Conservation (phyloP, 1,140 invertebrate genomes). For the Augochlora pura region DNA sequence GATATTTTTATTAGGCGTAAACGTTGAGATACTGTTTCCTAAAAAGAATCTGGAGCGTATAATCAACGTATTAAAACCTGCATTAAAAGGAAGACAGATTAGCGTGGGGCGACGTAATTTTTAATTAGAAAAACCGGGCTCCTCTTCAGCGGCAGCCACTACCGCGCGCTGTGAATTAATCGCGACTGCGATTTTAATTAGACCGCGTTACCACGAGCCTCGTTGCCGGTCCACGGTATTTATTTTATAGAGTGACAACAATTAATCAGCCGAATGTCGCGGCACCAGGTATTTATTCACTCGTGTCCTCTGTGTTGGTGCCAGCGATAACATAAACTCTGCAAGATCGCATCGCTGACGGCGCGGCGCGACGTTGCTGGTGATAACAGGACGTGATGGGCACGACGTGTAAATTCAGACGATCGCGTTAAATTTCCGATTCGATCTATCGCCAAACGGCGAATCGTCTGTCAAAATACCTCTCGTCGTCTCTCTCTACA, state of each 20-base stretch:
- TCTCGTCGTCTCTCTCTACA: too few relatives aligned
- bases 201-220: slow-evolving; percentile 8
- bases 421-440: slow-evolving; percentile 32
- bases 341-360: background rate
- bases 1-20: background rate
- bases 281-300: slow-evolving; percentile 23
- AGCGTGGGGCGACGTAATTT: slow-evolving; percentile 30
- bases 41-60: slow-evolving; percentile 26
- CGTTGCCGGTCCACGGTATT: slow-evolving; percentile 9
- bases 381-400: background rate
- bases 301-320: background rate
- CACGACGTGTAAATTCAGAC: slow-evolving; percentile 20
- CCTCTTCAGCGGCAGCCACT: slow-evolving; percentile 6
- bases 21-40: slow-evolving; percentile 12
- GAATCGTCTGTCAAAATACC: slow-evolving; percentile 3
- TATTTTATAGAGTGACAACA: slow-evolving; percentile 44
- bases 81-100: slow-evolving; percentile 29
- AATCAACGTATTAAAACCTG: background rate
- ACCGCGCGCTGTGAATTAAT: slow-evolving; percentile 34
- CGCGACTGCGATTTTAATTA: slow-evolving; percentile 39
- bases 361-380: background rate
- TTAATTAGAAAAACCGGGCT: slow-evolving; percentile 42
- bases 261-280: slow-evolving; percentile 28
- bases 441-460: slow-evolving; percentile 19
- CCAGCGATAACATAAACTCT: slow-evolving; percentile 9